phyloP scores from a whole-genome alignment of 2,888 invertebrate species.

The Nomada ferruginata region DNA sequence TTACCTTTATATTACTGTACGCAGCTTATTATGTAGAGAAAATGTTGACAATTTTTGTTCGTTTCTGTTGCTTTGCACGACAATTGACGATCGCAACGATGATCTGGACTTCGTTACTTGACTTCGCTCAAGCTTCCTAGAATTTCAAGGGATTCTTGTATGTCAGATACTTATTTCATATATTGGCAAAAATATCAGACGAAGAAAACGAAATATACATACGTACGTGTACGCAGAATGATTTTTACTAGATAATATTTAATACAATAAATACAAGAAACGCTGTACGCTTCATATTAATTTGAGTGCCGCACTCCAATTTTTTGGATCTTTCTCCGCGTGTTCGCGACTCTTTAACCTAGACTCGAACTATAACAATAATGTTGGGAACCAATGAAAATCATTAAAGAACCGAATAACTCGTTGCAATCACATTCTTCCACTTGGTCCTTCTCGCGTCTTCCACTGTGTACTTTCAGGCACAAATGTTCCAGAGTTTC shows the following conservation, averaged over 20 bases:
- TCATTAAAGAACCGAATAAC: no score
- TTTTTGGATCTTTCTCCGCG: not conserved
- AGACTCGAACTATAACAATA: not conserved
- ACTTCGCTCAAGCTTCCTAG: not conserved
- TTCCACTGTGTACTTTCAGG: not conserved
- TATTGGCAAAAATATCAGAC: not conserved
- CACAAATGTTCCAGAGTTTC: not conserved
- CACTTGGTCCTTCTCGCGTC: not conserved
- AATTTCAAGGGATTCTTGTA: not conserved
- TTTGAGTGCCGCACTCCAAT: no score
- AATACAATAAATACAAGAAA: no score
- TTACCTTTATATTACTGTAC: constrained; percentile 29
- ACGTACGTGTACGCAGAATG: no score
- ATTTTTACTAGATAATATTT: no score
- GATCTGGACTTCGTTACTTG: constrained; percentile 6
- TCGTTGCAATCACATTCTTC: not conserved
- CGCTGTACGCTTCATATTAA: no score
- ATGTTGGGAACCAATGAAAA: no score
- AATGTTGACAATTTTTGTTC: constrained; percentile 10
- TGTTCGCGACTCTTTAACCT: not conserved
- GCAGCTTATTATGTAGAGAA: constrained; percentile 24
- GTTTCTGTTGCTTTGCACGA: constrained; percentile 6
- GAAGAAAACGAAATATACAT: not conserved
- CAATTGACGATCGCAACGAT: constrained; percentile 30
- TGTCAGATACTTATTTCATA: no score